Evolutionary conservation across 1,140 invertebrate genomes (phyloP).

Genomic region (Phymorhynchus buccinoides): DNA sequence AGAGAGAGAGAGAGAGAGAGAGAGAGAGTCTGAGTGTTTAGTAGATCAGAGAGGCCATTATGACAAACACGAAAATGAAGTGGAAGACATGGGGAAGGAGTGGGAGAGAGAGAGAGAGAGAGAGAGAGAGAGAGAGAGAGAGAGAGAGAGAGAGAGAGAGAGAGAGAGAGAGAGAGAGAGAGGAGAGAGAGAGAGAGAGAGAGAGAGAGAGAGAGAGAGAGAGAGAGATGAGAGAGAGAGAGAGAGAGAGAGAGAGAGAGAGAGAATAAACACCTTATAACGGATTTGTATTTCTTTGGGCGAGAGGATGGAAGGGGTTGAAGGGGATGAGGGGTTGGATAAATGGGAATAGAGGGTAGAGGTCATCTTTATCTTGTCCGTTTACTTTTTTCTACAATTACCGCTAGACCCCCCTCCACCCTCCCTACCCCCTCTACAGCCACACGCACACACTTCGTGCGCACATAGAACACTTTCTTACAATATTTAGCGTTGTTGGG

Average conservation of each 20-base stretch:
- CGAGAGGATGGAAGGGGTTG: no score
- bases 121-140: not conserved
- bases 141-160: no score
- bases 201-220: not conserved
- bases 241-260: not conserved
- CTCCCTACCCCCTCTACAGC: no score
- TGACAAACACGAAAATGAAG: not conserved
- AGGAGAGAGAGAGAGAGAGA: not conserved
- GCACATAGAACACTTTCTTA: no score
- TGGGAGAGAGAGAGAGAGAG: not conserved
- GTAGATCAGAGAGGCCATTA: not conserved
- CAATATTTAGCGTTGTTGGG: no score
- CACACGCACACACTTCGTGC: no score
- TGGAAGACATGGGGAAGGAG: no score
- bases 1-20: conserved; percentile 15
- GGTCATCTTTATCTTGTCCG: no score
- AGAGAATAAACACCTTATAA: no score
- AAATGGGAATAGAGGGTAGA: not conserved
- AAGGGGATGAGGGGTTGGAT: not conserved
- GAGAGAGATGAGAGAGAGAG: not conserved
- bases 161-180: not conserved
- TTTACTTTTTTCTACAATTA: no score
- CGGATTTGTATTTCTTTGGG: no score
- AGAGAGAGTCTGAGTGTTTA: not conserved
- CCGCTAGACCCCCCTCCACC: no score